phyloP scores from a whole-genome alignment of 1,140 invertebrate species.

The Potamilus streckersoni region DNA sequence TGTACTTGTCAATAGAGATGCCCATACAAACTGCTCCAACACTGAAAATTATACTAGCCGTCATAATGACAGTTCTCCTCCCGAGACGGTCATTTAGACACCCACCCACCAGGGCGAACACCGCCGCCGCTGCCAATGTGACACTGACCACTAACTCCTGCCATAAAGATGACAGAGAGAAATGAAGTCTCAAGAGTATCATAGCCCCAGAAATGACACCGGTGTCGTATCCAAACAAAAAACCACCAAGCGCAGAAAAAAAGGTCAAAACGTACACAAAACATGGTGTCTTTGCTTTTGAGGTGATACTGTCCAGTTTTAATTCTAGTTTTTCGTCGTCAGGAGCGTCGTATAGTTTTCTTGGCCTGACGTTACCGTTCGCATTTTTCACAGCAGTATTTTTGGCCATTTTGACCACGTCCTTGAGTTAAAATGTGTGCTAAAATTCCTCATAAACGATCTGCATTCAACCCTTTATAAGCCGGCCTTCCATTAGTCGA shows the following conservation, averaged over 20 bases:
- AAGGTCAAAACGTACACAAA: slow-evolving; percentile 64
- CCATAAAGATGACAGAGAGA: slow-evolving; percentile 70
- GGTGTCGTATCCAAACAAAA: slow-evolving; percentile 78
- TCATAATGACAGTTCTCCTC: slow-evolving; percentile 72
- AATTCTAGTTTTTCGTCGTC: slow-evolving; percentile 57
- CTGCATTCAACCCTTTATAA: too few relatives aligned
- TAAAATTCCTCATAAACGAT: too few relatives aligned
- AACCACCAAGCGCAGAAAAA: slow-evolving; percentile 72
- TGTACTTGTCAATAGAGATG: slow-evolving; percentile 68
- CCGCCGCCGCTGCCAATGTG: slow-evolving; percentile 69
- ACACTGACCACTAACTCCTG: slow-evolving; percentile 72
- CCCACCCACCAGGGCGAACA: slow-evolving; percentile 72
- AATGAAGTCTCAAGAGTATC: slow-evolving; percentile 69
- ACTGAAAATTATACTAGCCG: slow-evolving; percentile 73
- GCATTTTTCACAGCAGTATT: slow-evolving; percentile 4
- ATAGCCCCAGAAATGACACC: slow-evolving; percentile 78
- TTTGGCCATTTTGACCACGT: too few relatives aligned
- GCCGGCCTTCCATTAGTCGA: too few relatives aligned
- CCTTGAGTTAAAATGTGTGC: too few relatives aligned
- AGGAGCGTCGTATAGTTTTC: slow-evolving; percentile 52
- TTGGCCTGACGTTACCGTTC: slow-evolving; percentile 37
- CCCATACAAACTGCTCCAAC: slow-evolving; percentile 73
- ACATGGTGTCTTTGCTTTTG: slow-evolving; percentile 48
- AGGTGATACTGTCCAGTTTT: slow-evolving; percentile 56
- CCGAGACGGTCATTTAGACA: slow-evolving; percentile 71